phyloP scores from a whole-genome alignment of 2,888 invertebrate genomes.

The Aphidius colemani region DNA sequence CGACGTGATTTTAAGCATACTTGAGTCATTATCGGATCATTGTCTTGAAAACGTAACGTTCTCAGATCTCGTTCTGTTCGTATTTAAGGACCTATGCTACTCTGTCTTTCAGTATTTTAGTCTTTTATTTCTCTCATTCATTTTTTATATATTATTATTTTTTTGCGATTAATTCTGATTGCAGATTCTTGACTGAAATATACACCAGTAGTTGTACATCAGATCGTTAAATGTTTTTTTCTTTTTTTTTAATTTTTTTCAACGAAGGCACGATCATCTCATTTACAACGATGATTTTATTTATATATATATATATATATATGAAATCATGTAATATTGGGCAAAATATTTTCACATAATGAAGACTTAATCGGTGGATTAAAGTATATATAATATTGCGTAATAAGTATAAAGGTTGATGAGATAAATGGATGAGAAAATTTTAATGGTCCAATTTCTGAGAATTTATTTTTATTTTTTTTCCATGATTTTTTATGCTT shows the following conservation, averaged over 20 bases:
- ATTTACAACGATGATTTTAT: constrained; percentile 12
- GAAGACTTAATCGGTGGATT: too few species aligned
- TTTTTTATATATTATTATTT: neutral
- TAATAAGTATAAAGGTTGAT: too few species aligned
- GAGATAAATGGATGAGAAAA: too few species aligned
- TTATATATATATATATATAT: too few species aligned
- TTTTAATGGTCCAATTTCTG: too few species aligned
- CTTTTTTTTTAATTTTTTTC: neutral
- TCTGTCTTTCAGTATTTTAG: neutral
- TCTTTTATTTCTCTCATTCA: too few species aligned
- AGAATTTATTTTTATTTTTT: too few species aligned
- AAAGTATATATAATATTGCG: too few species aligned
- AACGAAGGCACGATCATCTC: constrained; percentile 19
- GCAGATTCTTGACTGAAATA: constrained; percentile 1
- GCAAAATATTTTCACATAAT: too few species aligned
- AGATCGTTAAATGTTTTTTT: constrained; percentile 10
- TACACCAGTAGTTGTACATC: neutral
- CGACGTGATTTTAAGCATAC: constrained; percentile 53
- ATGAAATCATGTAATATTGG: too few species aligned
- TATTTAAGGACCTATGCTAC: constrained; percentile 11
- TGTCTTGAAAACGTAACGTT: constrained; percentile 44
- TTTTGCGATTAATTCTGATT: constrained; percentile 12
- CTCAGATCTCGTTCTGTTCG: constrained; percentile 1
- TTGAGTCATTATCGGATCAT: constrained; percentile 51
- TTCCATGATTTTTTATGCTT: too few species aligned